phyloP scores from a whole-genome alignment of 2,888 invertebrate genomes.

The Heliconius erato region DNA sequence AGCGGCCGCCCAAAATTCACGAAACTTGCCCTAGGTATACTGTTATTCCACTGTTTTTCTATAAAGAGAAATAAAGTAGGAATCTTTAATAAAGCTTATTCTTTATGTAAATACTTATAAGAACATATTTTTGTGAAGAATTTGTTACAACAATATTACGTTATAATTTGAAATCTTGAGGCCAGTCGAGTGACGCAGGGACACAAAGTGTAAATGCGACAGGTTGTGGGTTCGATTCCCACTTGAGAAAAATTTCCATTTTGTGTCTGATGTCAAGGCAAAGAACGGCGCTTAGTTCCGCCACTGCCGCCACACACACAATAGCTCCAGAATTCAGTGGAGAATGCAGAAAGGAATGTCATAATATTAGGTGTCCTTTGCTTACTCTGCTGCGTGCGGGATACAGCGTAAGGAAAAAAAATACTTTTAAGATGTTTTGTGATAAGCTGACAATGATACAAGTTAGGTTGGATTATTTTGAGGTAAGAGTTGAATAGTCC shows the following conservation, averaged over 20 bases:
- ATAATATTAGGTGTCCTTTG: too few relatives aligned
- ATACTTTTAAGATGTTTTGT: too few relatives aligned
- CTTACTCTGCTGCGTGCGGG: too few relatives aligned
- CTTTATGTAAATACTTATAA: neutral
- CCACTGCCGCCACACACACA: too few relatives aligned
- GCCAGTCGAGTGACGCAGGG: neutral
- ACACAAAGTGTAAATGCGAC: too few relatives aligned
- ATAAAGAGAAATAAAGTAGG: neutral
- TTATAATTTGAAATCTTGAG: neutral
- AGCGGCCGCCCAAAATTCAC: neutral
- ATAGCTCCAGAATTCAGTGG: too few relatives aligned
- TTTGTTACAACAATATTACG: constrained; percentile 1
- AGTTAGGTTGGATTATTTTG: constrained; percentile 15
- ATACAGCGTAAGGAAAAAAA: too few relatives aligned
- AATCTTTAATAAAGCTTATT: neutral
- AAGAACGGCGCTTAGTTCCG: too few relatives aligned
- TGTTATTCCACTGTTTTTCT: neutral
- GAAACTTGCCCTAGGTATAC: neutral
- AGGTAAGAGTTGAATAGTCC: constrained; percentile 14
- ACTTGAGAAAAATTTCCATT: too few relatives aligned
- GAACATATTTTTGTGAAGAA: neutral
- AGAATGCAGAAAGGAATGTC: too few relatives aligned
- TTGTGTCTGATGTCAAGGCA: too few relatives aligned
- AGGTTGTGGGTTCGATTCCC: too few relatives aligned
- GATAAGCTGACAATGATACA: constrained; percentile 14